Evolutionary conservation across 2,888 invertebrate genomes (phyloP).

Genomic region (Cremastinae sp.): DNA sequence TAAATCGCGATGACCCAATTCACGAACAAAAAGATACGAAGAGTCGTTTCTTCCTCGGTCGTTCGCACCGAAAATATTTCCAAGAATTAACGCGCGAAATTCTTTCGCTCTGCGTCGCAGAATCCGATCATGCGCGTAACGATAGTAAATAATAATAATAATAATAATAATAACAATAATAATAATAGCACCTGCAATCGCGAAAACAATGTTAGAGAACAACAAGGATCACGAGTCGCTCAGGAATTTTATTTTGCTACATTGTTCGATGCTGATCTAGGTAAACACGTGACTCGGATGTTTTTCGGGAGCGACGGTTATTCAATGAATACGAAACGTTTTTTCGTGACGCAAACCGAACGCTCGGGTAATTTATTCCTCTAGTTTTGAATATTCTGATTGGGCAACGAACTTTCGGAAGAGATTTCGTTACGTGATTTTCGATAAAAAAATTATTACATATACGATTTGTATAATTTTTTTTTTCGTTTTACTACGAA

Average conservation of each 20-base stretch:
- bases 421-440: neutral
- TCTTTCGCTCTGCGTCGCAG: neutral
- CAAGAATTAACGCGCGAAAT: neutral
- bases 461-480: neutral
- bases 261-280: neutral
- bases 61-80: neutral
- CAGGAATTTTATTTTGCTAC: neutral
- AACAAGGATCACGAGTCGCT: neutral
- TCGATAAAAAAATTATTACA: neutral
- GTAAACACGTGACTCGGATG: slow-evolving; percentile 18
- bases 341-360: slow-evolving; percentile 15
- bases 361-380: slow-evolving; percentile 8
- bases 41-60: slow-evolving; percentile 5
- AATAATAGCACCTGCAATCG: neutral
- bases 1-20: slow-evolving; percentile 26
- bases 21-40: neutral
- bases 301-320: slow-evolving; percentile 6
- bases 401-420: neutral
- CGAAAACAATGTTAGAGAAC: neutral
- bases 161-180: neutral
- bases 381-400: neutral
- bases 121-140: neutral
- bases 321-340: slow-evolving; percentile 1
- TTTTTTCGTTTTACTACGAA: no score
- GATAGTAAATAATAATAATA: no score